A percentile compares a stretch with the other conserved stretches of the same genome.
Evolutionary conservation across 2,888 invertebrate species (phyloP).

Genomic region (Caenorhabditis sp.): DNA sequence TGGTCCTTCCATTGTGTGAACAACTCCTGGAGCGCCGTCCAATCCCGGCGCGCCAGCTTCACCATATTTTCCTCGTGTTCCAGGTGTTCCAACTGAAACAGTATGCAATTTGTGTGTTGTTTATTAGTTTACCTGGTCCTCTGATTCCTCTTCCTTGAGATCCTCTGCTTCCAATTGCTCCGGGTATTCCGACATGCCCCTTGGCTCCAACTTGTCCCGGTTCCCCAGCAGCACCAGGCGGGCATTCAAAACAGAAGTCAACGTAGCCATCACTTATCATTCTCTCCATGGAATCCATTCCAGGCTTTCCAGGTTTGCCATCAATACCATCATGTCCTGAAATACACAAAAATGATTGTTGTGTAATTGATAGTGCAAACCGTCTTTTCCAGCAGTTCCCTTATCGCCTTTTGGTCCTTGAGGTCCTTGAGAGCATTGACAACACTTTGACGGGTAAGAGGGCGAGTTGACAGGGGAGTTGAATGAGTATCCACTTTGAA

Average conservation of each 20-base stretch:
- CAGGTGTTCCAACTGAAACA: conserved; percentile 43
- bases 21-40: conserved; percentile 14
- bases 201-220: conserved; percentile 35
- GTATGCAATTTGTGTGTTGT: not conserved
- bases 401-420: conserved; percentile 31
- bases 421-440: conserved; percentile 38
- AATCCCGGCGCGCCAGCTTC: conserved; percentile 13
- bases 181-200: too few species aligned
- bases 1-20: conserved; percentile 38
- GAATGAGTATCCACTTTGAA: conserved; percentile 42
- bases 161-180: conserved; percentile 18
- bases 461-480: conserved; percentile 23
- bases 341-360: not conserved
- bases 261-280: conserved; percentile 53
- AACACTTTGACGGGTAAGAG: conserved; percentile 16
- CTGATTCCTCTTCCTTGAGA: conserved; percentile 12
- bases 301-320: conserved; percentile 31
- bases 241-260: conserved; percentile 53
- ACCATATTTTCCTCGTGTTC: conserved; percentile 30
- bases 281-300: conserved; percentile 40
- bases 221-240: conserved; percentile 25
- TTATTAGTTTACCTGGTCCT: conserved; percentile 24
- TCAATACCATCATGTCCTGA: conserved; percentile 23
- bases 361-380: conserved; percentile 3
- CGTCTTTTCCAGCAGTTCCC: conserved; percentile 34